Percentiles rank a stretch among this genome's conserved stretches.
Evolutionary conservation across 2,797 vertebrate genomes (phyloP).

Genomic region (Onychomys arenicola): DNA sequence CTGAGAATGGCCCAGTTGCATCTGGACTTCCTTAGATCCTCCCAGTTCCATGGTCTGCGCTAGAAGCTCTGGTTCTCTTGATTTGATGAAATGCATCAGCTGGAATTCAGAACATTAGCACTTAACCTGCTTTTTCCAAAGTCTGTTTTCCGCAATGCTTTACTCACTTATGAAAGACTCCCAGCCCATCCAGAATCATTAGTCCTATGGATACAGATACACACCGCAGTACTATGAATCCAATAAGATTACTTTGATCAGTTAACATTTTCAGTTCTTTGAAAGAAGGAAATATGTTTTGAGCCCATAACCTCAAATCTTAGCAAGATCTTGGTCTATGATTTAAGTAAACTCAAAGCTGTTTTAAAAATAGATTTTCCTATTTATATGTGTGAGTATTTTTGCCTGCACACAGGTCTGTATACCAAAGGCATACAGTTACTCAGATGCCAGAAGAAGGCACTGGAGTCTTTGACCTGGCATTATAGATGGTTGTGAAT

Average conservation of each 20-base stretch:
- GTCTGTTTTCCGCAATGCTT: slow-evolving; percentile 15
- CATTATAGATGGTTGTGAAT: not conserved
- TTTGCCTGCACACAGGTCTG: not conserved
- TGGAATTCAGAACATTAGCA: slow-evolving; percentile 78
- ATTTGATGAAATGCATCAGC: slow-evolving; percentile 87
- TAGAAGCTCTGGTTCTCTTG: slow-evolving; percentile 84
- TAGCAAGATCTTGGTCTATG: not conserved
- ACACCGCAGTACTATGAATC: not conserved
- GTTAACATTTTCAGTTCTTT: not conserved
- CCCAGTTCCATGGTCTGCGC: slow-evolving; percentile 77
- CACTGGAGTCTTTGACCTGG: not conserved
- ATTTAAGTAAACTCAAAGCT: not conserved
- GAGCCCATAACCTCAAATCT: not conserved
- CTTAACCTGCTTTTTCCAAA: not conserved
- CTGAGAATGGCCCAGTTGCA: slow-evolving; percentile 84
- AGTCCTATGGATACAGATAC: not conserved
- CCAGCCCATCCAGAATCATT: not conserved
- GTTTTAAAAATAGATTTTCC: not conserved
- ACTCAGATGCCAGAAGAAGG: no score
- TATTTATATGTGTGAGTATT: not conserved
- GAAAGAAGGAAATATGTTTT: slow-evolving; percentile 38
- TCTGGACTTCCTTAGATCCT: slow-evolving; percentile 79
- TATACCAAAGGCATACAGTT: not conserved
- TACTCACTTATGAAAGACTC: not conserved
- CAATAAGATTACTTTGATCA: not conserved